Percentiles rank a stretch among this genome's conserved stretches.
These are phyloP conservation scores for Meloidogyne chitwoodi DNA, from an alignment of 1,140 invertebrate genomes.

Conservation along the genomic window DNA sequence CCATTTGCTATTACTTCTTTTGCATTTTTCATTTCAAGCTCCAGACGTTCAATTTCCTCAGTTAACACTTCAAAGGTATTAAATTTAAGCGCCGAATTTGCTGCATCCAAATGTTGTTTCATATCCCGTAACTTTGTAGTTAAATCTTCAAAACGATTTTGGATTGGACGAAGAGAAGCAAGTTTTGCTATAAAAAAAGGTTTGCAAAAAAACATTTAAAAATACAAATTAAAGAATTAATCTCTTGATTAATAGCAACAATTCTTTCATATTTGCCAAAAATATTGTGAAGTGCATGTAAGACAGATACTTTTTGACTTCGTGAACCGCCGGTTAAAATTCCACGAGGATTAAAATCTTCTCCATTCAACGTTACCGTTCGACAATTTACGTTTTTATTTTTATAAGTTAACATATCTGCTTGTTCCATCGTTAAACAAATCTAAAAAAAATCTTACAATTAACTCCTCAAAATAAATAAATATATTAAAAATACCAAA, in stretches of 20 bases:
- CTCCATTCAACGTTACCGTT: slow-evolving; percentile 84
- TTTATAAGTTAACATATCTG: slow-evolving; percentile 72
- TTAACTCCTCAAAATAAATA: not conserved
- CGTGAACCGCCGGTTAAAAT: slow-evolving; percentile 75
- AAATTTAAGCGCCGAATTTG: slow-evolving; percentile 5
- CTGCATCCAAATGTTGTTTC: slow-evolving; percentile 10
- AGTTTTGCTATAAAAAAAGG: slow-evolving; percentile 24
- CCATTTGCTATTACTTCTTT: slow-evolving; percentile 10
- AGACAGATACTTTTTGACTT: slow-evolving; percentile 8
- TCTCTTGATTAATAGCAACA: not conserved
- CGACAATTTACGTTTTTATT: slow-evolving; percentile 72
- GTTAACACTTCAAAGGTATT: slow-evolving; percentile 28
- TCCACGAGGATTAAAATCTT: slow-evolving; percentile 82
- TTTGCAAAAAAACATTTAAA: not conserved
- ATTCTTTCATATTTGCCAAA: slow-evolving; percentile 15
- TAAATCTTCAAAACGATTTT: slow-evolving; percentile 21
- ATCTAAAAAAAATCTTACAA: slow-evolving; percentile 24
- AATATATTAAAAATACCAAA: slow-evolving; percentile 10
- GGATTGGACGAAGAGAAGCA: slow-evolving; percentile 14
- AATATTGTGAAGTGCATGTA: slow-evolving; percentile 4
- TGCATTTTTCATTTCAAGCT: not conserved
- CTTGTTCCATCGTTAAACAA: slow-evolving; percentile 73
- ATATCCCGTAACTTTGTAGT: slow-evolving; percentile 5
- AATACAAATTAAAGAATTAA: not conserved
- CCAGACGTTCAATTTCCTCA: slow-evolving; percentile 20